Conservation (phyloP, 2,888 invertebrate genomes). For the Teleiodes luculella region DNA sequence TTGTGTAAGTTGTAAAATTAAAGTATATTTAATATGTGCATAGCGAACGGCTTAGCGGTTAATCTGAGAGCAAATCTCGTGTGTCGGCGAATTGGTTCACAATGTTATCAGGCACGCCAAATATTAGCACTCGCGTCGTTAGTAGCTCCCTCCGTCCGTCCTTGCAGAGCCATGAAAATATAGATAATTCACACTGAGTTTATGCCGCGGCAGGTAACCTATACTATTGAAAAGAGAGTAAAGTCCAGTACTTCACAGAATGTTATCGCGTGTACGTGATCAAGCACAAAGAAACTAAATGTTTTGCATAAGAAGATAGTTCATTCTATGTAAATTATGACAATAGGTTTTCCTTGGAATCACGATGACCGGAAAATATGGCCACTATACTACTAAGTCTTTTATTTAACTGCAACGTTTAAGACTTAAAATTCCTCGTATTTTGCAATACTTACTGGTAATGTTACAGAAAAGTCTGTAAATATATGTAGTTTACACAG, state of each 20-base stretch:
- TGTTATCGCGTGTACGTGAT: slow-evolving; percentile 6
- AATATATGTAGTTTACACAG: no score
- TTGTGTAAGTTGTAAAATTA: slow-evolving; percentile 39
- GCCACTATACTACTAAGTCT: no score
- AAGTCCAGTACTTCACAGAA: slow-evolving; percentile 23
- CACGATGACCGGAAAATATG: neutral
- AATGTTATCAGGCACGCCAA: slow-evolving; percentile 69
- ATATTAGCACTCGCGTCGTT: slow-evolving; percentile 67
- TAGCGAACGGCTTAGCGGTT: slow-evolving; percentile 57
- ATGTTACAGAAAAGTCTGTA: no score
- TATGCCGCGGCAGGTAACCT: slow-evolving; percentile 24
- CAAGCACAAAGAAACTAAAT: slow-evolving; percentile 12
- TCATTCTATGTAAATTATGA: neutral
- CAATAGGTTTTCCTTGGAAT: neutral
- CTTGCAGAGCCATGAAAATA: slow-evolving; percentile 52
- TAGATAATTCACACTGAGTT: slow-evolving; percentile 51
- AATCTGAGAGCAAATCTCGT: slow-evolving; percentile 71
- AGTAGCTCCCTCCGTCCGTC: slow-evolving; percentile 62
- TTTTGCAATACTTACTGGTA: no score
- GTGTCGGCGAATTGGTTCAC: slow-evolving; percentile 71
- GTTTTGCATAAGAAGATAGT: neutral
- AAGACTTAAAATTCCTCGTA: no score
- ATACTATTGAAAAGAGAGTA: slow-evolving; percentile 48
- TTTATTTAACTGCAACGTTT: no score
- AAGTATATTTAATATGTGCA: slow-evolving; percentile 46